phyloP scores from a whole-genome alignment of 2,113 vertebrate genomes.

The Amblyopsis rosae region DNA sequence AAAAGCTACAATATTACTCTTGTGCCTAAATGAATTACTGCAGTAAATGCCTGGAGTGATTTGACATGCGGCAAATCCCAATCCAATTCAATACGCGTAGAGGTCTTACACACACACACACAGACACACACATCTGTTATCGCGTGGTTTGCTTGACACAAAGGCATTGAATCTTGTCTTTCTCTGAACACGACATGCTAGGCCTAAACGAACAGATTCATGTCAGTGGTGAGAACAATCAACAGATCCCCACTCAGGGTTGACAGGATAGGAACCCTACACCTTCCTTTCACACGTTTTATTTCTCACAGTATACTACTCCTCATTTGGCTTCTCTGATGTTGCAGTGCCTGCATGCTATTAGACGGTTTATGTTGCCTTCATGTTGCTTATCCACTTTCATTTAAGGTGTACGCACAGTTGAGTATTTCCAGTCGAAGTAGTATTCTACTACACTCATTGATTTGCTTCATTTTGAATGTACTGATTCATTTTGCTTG shows the following conservation, averaged over 20 bases:
- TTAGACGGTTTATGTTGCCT: conserved; percentile 51
- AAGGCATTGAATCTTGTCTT: conserved; percentile 24
- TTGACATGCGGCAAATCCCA: conserved; percentile 34
- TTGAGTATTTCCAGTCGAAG: conserved; percentile 25
- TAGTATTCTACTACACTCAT: conserved; percentile 43
- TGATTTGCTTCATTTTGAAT: conserved; percentile 61
- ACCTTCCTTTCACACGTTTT: conserved; percentile 20
- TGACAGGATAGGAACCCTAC: conserved; percentile 4
- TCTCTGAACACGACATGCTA: too few relatives aligned
- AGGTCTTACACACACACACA: conserved; percentile 20
- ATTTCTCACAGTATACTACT: conserved; percentile 17
- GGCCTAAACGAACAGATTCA: conserved; percentile 15
- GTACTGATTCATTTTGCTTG: conserved; percentile 67
- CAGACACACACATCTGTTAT: conserved; percentile 21
- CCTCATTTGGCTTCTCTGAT: conserved; percentile 34
- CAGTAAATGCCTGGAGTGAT: conserved; percentile 38
- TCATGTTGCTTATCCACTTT: conserved; percentile 46
- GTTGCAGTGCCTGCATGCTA: conserved; percentile 34
- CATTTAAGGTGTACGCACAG: conserved; percentile 36
- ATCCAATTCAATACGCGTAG: conserved; percentile 34
- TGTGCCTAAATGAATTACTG: conserved; percentile 14
- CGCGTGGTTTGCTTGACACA: conserved; percentile 6
- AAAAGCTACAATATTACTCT: conserved; percentile 37
- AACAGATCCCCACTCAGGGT: background rate
- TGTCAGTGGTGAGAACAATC: background rate